Conservation (phyloP, 2,888 invertebrate genomes). For the Automeris io region DNA sequence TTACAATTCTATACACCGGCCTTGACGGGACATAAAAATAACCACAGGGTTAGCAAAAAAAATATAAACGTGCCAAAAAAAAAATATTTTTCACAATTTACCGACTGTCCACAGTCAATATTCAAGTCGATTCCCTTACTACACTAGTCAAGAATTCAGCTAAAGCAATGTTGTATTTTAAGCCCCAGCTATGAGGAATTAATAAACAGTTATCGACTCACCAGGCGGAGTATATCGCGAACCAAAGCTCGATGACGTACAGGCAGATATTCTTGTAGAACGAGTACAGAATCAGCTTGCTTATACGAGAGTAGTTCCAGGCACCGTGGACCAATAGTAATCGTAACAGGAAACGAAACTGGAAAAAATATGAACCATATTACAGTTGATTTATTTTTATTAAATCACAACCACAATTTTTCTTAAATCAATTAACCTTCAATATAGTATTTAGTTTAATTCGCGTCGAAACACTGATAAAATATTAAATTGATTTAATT, state of each 20-base stretch:
- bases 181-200: not conserved
- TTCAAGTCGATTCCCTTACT: too few relatives aligned
- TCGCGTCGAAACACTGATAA: too few relatives aligned
- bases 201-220: constrained; percentile 27
- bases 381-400: too few relatives aligned
- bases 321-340: constrained; percentile 97
- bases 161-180: too few relatives aligned
- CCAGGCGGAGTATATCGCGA: constrained; percentile 98
- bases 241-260: constrained; percentile 99
- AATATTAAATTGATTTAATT: too few relatives aligned
- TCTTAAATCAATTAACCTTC: too few relatives aligned
- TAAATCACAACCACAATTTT: too few relatives aligned
- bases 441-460: too few relatives aligned
- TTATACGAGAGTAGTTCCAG: constrained; percentile 98
- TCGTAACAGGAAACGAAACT: constrained; percentile 95
- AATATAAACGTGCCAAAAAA: not conserved
- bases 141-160: too few relatives aligned
- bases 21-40: too few relatives aligned
- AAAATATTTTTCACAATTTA: not conserved
- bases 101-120: too few relatives aligned
- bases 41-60: not conserved
- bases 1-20: too few relatives aligned
- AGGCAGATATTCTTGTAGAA: constrained; percentile 99
- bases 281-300: constrained; percentile 98
- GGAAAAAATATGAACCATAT: constrained; percentile 27